A percentile compares a stretch with the other conserved stretches of the same genome.
phyloP scores from a whole-genome alignment of 1,140 invertebrate species.

The Polyergus mexicanus region DNA sequence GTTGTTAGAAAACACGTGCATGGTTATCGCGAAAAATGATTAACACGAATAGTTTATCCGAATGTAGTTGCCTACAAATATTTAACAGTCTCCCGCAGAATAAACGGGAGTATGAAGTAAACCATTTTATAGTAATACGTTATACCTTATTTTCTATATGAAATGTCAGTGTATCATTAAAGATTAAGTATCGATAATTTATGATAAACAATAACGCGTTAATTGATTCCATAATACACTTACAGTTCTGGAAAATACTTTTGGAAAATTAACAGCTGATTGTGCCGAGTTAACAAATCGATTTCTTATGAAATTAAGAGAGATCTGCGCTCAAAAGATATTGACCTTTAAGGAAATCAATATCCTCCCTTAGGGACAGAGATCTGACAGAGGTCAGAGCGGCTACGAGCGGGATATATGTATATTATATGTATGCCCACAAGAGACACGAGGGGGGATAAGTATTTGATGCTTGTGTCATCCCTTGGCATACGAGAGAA shows the following conservation, averaged over 20 bases:
- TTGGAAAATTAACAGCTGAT: conserved; percentile 43
- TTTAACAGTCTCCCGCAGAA: conserved; percentile 51
- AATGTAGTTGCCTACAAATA: conserved; percentile 53
- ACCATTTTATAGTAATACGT: conserved; percentile 35
- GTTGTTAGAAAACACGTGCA: conserved; percentile 34
- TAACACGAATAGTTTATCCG: conserved; percentile 61
- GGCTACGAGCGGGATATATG: conserved; percentile 22
- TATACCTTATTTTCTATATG: neutral
- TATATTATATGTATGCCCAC: conserved; percentile 5
- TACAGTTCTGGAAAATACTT: neutral
- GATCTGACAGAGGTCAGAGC: conserved; percentile 13
- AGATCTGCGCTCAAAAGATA: conserved; percentile 56
- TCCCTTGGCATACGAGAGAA: conserved; percentile 64
- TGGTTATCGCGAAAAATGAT: conserved; percentile 35
- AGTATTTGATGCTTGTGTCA: conserved; percentile 65
- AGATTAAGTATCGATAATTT: neutral
- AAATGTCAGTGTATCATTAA: neutral
- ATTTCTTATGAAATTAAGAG: conserved; percentile 61
- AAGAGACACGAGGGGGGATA: conserved; percentile 19
- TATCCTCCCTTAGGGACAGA: conserved; percentile 64
- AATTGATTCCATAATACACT: neutral
- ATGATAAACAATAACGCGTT: neutral
- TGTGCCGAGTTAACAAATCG: neutral
- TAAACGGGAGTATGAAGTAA: conserved; percentile 39
- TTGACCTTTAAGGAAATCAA: conserved; percentile 76